A percentile compares a stretch with the other conserved stretches of the same genome.
phyloP scores from a whole-genome alignment of 2,113 vertebrate species.

The Platysternon megacephalum region DNA sequence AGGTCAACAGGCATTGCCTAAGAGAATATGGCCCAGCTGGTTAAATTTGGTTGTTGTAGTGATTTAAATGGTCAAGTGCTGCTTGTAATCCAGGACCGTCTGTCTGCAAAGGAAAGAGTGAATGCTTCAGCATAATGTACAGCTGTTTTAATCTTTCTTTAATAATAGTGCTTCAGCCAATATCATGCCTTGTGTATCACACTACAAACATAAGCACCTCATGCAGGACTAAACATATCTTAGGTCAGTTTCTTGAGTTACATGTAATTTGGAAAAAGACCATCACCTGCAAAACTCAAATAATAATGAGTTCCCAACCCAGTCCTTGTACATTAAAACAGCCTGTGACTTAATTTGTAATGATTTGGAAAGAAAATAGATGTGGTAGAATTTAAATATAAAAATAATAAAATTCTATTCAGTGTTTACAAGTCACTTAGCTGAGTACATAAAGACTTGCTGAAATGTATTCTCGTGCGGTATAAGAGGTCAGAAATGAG shows the following conservation, averaged over 20 bases:
- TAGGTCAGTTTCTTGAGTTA: slow-evolving; percentile 48
- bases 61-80: slow-evolving; percentile 99
- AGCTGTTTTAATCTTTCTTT: slow-evolving; percentile 98
- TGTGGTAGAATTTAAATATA: not conserved
- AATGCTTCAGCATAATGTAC: slow-evolving; percentile 93
- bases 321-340: not conserved
- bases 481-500: slow-evolving; percentile 63
- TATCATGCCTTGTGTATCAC: slow-evolving; percentile 83
- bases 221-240: slow-evolving; percentile 62
- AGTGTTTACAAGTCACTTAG: slow-evolving; percentile 52
- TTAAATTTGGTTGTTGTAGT: slow-evolving; percentile 93
- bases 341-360: not conserved
- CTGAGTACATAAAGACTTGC: slow-evolving; percentile 26
- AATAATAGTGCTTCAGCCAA: slow-evolving; percentile 89
- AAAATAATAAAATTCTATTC: not conserved
- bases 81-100: slow-evolving; percentile 94
- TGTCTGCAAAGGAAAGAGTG: slow-evolving; percentile 89
- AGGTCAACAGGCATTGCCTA: slow-evolving; percentile 85
- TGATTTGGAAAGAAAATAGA: slow-evolving; percentile 2
- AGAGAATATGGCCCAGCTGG: slow-evolving; percentile 95
- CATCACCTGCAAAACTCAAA: not conserved
- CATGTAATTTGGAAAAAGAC: slow-evolving; percentile 18
- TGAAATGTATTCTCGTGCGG: slow-evolving; percentile 40
- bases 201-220: slow-evolving; percentile 79
- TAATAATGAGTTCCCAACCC: not conserved